Evolutionary conservation across 2,113 vertebrate species (phyloP).

Genomic region (Propithecus coquereli): DNA sequence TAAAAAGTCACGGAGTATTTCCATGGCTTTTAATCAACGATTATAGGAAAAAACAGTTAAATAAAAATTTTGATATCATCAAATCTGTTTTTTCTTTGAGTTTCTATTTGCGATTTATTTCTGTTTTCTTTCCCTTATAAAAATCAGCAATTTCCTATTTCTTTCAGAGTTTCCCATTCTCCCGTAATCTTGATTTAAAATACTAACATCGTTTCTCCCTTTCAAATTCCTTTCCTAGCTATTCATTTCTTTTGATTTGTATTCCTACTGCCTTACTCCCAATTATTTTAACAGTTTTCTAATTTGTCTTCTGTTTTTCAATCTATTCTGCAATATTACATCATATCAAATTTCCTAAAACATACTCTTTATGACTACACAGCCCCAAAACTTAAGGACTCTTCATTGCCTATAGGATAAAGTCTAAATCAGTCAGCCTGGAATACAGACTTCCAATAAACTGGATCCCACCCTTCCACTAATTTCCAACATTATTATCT

Average conservation of each 20-base stretch:
- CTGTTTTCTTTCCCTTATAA: not conserved
- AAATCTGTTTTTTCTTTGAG: conserved; percentile 15
- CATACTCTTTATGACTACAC: not conserved
- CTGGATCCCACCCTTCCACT: not conserved
- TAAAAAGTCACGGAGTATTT: not conserved
- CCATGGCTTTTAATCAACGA: not conserved
- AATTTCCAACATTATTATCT: not conserved
- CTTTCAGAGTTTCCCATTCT: not conserved
- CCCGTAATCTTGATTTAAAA: not conserved
- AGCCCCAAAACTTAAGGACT: not conserved
- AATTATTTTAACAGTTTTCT: not conserved
- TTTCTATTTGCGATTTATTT: conserved; percentile 7
- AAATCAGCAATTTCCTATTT: not conserved
- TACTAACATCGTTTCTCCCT: not conserved
- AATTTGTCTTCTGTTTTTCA: not conserved
- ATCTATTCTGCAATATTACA: not conserved
- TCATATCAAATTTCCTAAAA: conserved; percentile 12
- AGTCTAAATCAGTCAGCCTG: not conserved
- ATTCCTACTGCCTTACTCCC: not conserved
- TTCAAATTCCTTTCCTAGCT: not conserved
- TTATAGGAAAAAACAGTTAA: not conserved
- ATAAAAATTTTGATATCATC: not conserved
- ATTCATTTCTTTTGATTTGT: not conserved
- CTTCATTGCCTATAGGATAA: not conserved
- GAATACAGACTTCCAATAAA: not conserved